phyloP scores from a whole-genome alignment of 2,888 invertebrate genomes.

The Sarcophaga subvicina region DNA sequence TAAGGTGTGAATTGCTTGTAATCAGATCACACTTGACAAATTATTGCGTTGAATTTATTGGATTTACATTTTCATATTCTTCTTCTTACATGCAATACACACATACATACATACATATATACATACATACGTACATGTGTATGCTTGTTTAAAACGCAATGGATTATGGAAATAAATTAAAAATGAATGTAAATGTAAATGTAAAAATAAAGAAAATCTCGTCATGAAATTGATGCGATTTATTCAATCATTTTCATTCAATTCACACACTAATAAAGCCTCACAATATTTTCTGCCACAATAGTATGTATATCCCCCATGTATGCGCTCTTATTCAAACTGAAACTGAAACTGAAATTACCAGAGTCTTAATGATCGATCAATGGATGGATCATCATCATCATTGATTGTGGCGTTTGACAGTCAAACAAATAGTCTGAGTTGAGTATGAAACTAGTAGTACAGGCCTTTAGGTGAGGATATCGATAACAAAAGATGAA shows the following conservation, averaged over 20 bases:
- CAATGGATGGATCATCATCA: not conserved
- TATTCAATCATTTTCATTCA: constrained; percentile 50
- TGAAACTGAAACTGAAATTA: not conserved
- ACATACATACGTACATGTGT: too few relatives aligned
- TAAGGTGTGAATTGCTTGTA: constrained; percentile 71
- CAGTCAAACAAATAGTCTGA: constrained; percentile 8
- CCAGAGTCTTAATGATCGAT: not conserved
- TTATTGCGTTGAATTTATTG: constrained; percentile 67
- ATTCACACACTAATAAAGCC: constrained; percentile 52
- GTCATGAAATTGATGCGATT: constrained; percentile 61
- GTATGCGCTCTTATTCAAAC: not conserved
- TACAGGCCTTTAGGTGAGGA: constrained; percentile 52
- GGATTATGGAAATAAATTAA: not conserved
- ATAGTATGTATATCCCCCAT: too few relatives aligned
- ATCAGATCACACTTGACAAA: constrained; percentile 71
- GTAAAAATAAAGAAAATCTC: not conserved
- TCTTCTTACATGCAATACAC: not conserved
- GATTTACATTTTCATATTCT: constrained; percentile 20
- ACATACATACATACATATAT: too few relatives aligned
- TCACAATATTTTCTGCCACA: not conserved
- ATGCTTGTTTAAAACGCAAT: not conserved
- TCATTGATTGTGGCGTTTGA: constrained; percentile 17
- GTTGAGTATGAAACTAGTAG: not conserved
- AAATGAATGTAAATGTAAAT: not conserved
- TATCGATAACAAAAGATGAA: constrained; percentile 60